phyloP scores from a whole-genome alignment of 2,888 invertebrate genomes.

The Yponomeuta malinellus region DNA sequence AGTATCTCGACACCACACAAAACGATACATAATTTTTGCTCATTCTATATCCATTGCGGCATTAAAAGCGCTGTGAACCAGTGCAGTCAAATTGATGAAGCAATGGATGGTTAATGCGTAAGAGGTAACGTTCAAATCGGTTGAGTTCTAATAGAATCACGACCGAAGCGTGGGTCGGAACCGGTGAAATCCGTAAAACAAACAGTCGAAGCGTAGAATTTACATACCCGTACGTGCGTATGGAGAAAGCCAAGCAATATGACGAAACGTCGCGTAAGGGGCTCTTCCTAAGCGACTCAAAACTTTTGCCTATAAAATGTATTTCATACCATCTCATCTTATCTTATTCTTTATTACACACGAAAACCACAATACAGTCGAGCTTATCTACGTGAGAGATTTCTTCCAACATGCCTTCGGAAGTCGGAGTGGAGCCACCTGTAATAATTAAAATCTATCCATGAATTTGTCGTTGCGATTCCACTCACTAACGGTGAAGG shows the following conservation, averaged over 20 bases:
- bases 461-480: too few species aligned
- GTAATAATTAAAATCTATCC: too few species aligned
- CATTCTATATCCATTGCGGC: not conserved
- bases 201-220: slow-evolving; percentile 64
- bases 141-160: not conserved
- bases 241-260: slow-evolving; percentile 59
- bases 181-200: slow-evolving; percentile 62
- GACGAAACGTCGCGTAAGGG: slow-evolving; percentile 40
- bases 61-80: not conserved
- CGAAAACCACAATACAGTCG: too few species aligned
- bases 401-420: too few species aligned
- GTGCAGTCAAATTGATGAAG: not conserved
- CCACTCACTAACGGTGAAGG: too few species aligned
- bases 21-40: not conserved
- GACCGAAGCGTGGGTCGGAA: slow-evolving; percentile 25
- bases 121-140: not conserved
- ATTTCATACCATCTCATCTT: too few species aligned
- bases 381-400: too few species aligned
- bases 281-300: not conserved
- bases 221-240: slow-evolving; percentile 27
- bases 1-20: not conserved
- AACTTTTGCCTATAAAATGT: too few species aligned
- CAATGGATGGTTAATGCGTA: not conserved
- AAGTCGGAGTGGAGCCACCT: too few species aligned
- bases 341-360: too few species aligned